Evolutionary conservation across 2,113 vertebrate species (phyloP).

Genomic region (Catharus bicknelli): DNA sequence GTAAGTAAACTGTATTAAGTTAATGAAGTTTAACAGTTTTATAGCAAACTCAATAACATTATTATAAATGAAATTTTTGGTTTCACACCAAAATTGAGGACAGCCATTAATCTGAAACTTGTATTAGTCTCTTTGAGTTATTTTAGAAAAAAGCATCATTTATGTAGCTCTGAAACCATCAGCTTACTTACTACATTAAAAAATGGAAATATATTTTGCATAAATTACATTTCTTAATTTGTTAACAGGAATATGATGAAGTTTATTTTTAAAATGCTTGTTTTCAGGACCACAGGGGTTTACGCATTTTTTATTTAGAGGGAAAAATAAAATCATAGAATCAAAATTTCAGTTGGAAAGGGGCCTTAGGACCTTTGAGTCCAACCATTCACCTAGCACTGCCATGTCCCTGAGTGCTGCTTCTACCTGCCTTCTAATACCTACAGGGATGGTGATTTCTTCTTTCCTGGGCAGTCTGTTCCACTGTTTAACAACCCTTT

Average conservation of each 20-base stretch:
- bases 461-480: neutral
- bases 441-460: neutral
- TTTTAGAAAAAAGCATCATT: neutral
- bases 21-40: neutral
- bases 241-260: neutral
- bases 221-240: neutral
- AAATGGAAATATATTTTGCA: neutral
- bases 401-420: neutral
- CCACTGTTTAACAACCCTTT: neutral
- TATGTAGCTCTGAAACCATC: fast-evolving
- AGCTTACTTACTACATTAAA: neutral
- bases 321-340: neutral
- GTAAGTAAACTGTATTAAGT: neutral
- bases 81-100: neutral
- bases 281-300: neutral
- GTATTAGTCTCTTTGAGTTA: neutral
- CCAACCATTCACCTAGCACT: neutral
- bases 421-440: too few relatives aligned
- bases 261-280: neutral
- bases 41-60: neutral
- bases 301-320: neutral
- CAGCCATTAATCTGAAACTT: neutral
- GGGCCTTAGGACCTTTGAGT: neutral
- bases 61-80: neutral
- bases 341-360: neutral